Conservation (phyloP, 2,113 vertebrate species). For the Nothobranchius kuhntae region DNA sequence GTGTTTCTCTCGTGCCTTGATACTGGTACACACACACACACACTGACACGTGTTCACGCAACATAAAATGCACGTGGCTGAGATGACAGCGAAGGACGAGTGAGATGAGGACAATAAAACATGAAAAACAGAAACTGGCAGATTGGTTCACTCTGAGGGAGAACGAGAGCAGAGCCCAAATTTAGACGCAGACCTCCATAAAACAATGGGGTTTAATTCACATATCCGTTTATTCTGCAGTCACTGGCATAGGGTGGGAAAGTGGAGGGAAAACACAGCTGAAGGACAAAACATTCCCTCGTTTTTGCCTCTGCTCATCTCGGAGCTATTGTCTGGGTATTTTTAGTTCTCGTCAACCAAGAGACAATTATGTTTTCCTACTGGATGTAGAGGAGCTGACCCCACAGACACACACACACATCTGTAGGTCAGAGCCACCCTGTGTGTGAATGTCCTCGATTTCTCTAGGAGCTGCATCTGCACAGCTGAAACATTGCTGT, state of each 20-base stretch:
- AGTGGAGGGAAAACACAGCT: constrained; percentile 69
- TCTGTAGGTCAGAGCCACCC: constrained; percentile 25
- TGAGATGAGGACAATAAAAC: constrained; percentile 55
- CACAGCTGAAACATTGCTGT: too few relatives aligned
- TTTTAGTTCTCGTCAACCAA: constrained; percentile 79
- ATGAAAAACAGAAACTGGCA: constrained; percentile 57
- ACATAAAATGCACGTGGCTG: constrained; percentile 50
- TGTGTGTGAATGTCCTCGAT: too few relatives aligned
- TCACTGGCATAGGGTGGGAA: constrained; percentile 68
- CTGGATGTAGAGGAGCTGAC: constrained; percentile 52
- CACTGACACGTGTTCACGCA: constrained; percentile 58
- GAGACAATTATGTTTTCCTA: constrained; percentile 77
- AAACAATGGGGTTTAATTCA: constrained; percentile 82
- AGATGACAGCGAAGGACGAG: constrained; percentile 62
- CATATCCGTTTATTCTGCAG: constrained; percentile 79
- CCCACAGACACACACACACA: constrained; percentile 50
- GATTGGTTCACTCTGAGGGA: constrained; percentile 60
- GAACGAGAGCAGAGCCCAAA: constrained; percentile 61
- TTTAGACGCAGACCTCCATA: constrained; percentile 74
- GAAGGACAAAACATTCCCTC: constrained; percentile 76
- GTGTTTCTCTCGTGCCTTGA: constrained; percentile 42
- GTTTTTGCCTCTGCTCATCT: constrained; percentile 76
- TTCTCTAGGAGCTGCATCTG: too few relatives aligned
- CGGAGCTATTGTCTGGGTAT: constrained; percentile 78
- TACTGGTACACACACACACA: constrained; percentile 53